Evolutionary conservation across 2,797 vertebrate genomes (phyloP), one percentile per base, ranked within the genome.

Genomic region (Bovichtus variegatus): DNA sequence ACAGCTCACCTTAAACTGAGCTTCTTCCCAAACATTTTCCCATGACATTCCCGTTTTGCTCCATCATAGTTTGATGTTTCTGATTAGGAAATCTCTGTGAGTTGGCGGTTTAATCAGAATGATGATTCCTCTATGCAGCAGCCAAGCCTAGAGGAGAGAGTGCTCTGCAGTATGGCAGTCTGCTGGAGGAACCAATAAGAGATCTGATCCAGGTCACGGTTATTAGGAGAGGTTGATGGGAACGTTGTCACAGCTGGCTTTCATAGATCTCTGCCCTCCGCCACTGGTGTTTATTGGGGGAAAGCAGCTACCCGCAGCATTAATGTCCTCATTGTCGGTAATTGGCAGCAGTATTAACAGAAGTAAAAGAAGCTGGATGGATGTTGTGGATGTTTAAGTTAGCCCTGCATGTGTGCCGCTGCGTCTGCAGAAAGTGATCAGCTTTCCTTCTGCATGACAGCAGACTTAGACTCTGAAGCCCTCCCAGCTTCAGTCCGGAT

Each of bases 171-270:
- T 40, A 6, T 8, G 64, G 59, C 68, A 60, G 77, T 81, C 77
- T 78, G 68, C 74, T 71, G 66, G 31, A 86, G 74, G 71, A 90
- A 74, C 62, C 77, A 49, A 64, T 10, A 46, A 74, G 72, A 73
- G 83, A 82, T 83, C 76, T 50, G 80, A 84, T 89, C 71, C 83
- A 67, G 69, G 76, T 76, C 71, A 72, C 4, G 47, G 84, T 84
- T 89, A 71, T 90, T 82, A 80, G 74, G 54, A 84, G 61, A 66
- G 57, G 57, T 29, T 77, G 85, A 86, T 84, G 77, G 81, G 78
- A 86, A 79, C 68, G 50, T 90, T 90, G 88, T 89, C 84, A 85
- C 83, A 90, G 90, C 89, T 91, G 91, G 87, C 74, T 86, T 79
- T 88, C 70, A 87, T 83, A 85, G 78, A 69, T 51, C 15, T 76